Evolutionary conservation across 35 echinoderm and acorn worm species (phyloP).

Genomic region (Heliocidaris tuberculata): DNA sequence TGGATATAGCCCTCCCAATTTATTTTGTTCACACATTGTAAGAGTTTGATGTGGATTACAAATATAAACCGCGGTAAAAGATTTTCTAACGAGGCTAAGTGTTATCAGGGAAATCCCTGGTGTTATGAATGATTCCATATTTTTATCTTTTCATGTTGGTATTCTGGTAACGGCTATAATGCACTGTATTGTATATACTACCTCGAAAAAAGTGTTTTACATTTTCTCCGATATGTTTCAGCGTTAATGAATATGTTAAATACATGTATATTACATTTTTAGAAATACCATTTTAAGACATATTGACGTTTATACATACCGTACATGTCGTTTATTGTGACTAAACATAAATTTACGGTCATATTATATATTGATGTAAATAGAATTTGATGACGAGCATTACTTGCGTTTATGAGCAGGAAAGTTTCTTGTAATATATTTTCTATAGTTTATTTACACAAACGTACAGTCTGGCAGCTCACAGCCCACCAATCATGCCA

Average conservation of each 20-base stretch:
- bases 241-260: not conserved
- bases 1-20: too few relatives aligned
- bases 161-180: too few relatives aligned
- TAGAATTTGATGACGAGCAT: not conserved
- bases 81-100: too few relatives aligned
- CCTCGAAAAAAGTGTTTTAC: not conserved
- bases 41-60: too few relatives aligned
- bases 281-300: not conserved
- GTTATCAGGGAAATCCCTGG: too few relatives aligned
- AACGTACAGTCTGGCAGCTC: not conserved
- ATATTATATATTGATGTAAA: not conserved
- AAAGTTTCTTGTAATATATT: not conserved
- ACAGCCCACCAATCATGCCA: not conserved
- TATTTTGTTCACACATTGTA: too few relatives aligned
- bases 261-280: not conserved
- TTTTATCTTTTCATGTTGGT: too few relatives aligned
- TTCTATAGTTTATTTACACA: not conserved
- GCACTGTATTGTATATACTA: not conserved
- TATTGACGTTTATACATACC: not conserved
- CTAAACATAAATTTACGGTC: not conserved
- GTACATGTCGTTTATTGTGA: not conserved
- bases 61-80: too few relatives aligned
- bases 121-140: too few relatives aligned
- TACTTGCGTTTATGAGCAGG: not conserved
- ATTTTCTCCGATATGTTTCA: not conserved